Conservation (phyloP, 2,888 invertebrate species). For the Cataglyphis livida region DNA sequence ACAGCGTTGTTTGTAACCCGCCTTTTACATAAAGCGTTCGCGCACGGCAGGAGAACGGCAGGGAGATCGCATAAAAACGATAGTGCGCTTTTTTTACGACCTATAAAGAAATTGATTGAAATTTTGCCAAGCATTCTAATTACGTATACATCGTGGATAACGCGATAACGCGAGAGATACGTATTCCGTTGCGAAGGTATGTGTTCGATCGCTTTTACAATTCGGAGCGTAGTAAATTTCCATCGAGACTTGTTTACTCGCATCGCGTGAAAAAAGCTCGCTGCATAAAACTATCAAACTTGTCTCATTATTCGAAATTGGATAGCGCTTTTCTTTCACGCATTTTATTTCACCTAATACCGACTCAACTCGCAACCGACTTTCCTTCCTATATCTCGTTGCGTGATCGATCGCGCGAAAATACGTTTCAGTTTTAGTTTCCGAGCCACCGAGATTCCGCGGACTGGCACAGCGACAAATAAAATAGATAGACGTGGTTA, state of each 20-base stretch:
- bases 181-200: background rate
- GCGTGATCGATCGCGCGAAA: constrained; percentile 44
- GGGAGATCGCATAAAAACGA: background rate
- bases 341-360: background rate
- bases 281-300: constrained; percentile 13
- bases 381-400: background rate
- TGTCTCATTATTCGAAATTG: constrained; percentile 10
- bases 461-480: constrained; percentile 33
- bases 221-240: constrained; percentile 5
- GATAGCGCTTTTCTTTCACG: background rate
- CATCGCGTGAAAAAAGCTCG: background rate
- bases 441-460: constrained; percentile 34
- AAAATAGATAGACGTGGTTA: constrained; percentile 71
- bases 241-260: background rate
- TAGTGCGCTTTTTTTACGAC: constrained; percentile 14
- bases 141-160: background rate
- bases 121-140: constrained; percentile 38
- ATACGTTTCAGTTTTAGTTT: constrained; percentile 41
- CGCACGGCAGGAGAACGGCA: background rate
- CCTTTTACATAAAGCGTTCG: background rate
- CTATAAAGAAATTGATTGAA: constrained; percentile 44
- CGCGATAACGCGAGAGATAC: background rate
- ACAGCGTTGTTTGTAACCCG: constrained; percentile 33
- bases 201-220: background rate
- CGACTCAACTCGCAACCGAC: background rate